These are phyloP conservation scores for Atherinosoma microstoma DNA, from an alignment of 2,797 vertebrate species.

Conservation along the genomic window DNA sequence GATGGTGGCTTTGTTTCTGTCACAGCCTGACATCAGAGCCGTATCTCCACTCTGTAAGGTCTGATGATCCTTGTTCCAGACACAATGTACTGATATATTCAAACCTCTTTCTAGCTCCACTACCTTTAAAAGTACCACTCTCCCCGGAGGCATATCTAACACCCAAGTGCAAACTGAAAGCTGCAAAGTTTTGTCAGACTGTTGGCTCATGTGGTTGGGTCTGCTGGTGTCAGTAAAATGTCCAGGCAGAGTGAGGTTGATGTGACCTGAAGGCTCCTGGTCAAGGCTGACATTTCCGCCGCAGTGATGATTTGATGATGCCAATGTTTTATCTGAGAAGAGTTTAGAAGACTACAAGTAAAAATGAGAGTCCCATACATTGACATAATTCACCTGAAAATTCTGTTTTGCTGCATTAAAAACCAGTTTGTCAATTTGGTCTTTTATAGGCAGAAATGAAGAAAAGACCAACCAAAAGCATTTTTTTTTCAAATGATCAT, in stretches of 20 bases:
- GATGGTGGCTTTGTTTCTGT: conserved; percentile 59
- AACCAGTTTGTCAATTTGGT: neutral
- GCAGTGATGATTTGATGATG: conserved; percentile 34
- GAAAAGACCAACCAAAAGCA: neutral
- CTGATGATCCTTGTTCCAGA: conserved; percentile 4
- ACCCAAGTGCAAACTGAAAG: conserved; percentile 65
- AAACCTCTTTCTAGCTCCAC: conserved; percentile 42
- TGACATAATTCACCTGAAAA: neutral
- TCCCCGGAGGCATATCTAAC: conserved; percentile 50
- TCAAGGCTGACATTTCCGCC: conserved; percentile 61
- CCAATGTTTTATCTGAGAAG: conserved; percentile 58
- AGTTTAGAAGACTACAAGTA: neutral
- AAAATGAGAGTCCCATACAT: neutral
- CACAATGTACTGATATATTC: conserved; percentile 54
- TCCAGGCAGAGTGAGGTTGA: conserved; percentile 53
- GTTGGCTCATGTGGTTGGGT: neutral
- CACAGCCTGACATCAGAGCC: conserved; percentile 52
- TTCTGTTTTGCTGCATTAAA: neutral
- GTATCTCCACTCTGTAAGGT: conserved; percentile 24
- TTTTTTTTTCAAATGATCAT: no score
- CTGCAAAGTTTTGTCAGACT: neutral
- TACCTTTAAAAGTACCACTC: conserved; percentile 47
- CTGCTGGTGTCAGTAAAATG: conserved; percentile 18
- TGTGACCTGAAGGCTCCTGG: conserved; percentile 36
- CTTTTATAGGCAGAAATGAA: neutral